A percentile compares a stretch with the other conserved stretches of the same genome.
phyloP scores from a whole-genome alignment of 2,797 vertebrate genomes.

The Scomberomorus guttatus region DNA sequence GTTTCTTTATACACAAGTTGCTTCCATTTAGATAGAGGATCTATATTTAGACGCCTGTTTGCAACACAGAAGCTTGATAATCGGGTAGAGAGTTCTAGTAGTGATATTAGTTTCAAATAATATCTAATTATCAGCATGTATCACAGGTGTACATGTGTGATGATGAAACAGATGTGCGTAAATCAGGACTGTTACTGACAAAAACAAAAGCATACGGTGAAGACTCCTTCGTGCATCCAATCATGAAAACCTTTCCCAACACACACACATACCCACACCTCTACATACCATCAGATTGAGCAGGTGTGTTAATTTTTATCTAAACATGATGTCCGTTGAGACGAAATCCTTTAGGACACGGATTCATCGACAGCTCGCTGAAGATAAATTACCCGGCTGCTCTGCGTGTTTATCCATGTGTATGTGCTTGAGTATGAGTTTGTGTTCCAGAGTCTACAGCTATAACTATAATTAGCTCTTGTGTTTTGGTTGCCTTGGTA shows the following conservation, averaged over 20 bases:
- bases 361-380: conserved; percentile 36
- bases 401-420: conserved; percentile 51
- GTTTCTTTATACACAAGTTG: not conserved
- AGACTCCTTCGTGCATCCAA: not conserved
- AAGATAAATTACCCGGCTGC: conserved; percentile 37
- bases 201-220: conserved; percentile 1
- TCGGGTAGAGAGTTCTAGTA: not conserved
- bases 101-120: conserved; percentile 3
- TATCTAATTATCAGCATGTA: not conserved
- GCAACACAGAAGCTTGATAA: not conserved
- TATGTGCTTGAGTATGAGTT: conserved; percentile 45
- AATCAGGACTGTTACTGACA: not conserved
- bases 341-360: conserved; percentile 11
- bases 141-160: not conserved
- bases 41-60: not conserved
- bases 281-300: conserved; percentile 10
- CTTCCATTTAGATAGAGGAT: not conserved
- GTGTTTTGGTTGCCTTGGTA: conserved; percentile 80
- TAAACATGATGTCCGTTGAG: conserved; percentile 13
- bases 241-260: not conserved
- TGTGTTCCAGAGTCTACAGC: conserved; percentile 64
- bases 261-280: not conserved
- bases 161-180: not conserved
- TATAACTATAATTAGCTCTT: conserved; percentile 79
- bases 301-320: conserved; percentile 28